Evolutionary conservation across 2,113 vertebrate genomes (phyloP).

Genomic region (Rhea pennata): DNA sequence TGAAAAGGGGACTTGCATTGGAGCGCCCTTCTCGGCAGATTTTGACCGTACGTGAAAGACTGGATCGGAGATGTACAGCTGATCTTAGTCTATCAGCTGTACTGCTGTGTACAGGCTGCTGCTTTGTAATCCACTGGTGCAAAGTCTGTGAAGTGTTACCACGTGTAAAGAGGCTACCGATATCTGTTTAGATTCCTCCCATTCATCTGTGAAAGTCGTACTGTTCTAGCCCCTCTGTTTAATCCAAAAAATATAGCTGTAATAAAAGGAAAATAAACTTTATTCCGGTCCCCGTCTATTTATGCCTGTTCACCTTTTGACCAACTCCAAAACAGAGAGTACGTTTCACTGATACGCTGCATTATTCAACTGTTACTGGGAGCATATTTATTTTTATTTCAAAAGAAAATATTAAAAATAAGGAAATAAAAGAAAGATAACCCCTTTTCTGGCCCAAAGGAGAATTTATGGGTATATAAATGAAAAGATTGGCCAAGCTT

Average conservation of each 20-base stretch:
- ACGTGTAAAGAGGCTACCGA: not conserved
- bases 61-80: not conserved
- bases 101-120: not conserved
- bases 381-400: not conserved
- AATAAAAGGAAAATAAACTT: not conserved
- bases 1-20: not conserved
- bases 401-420: not conserved
- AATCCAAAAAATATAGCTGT: not conserved
- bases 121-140: not conserved
- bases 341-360: not conserved
- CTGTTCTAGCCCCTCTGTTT: not conserved
- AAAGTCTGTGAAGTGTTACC: not conserved
- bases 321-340: not conserved
- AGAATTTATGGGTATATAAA: slow-evolving; percentile 18
- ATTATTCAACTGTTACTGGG: not conserved
- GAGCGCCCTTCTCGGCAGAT: not conserved
- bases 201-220: not conserved
- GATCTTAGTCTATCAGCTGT: slow-evolving; percentile 7
- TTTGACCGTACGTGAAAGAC: not conserved
- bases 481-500: slow-evolving; percentile 7
- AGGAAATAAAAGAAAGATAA: slow-evolving; percentile 12
- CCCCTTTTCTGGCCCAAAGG: not conserved
- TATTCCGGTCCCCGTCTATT: not conserved
- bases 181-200: not conserved
- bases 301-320: slow-evolving; percentile 11